Evolutionary conservation across 1,140 invertebrate species (phyloP), one percentile per base, ranked within the genome.

Genomic region (Pentalonia nigronervosa): DNA sequence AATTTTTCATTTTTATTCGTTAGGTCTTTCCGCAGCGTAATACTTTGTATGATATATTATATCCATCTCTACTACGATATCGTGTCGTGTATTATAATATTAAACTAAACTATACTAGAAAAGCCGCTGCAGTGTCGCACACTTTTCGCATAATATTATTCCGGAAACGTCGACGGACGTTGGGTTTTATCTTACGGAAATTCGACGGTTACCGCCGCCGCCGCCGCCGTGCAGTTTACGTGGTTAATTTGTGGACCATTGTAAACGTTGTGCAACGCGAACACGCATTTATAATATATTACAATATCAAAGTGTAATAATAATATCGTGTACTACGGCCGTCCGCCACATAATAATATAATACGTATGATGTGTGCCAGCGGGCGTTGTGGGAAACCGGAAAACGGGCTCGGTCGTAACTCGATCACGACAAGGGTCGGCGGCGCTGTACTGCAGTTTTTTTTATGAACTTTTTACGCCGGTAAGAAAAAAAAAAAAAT

Each of bases 91-190:
- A n/a, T n/a, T n/a, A 41, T 41, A 41, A 41, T 41, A 41, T 41
- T 41, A 41, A 41, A 41, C 41, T 4, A 41, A 1, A 41, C 41
- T 1, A n/a, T n/a, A 41, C 41, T 41, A 41, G 41, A 41, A 41
- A 41, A 41, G 41, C 41, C 41, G 41, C 41, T 41, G 20, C 3
- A 41, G 23, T 86, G 34, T 86, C 21, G 8, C 41, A 45, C 23
- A 45, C 41, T 47, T 11, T 45, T 34, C 14, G 45, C 25, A 45
- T 45, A 30, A 41, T 41, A 41, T 41, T 21, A 21, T n/a, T 7
- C 76, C 91, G 91, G 91, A 93, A 93, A 86, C 76, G 48, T 30
- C 34, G 47, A 30, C 88, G 88, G 88, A 53, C 88, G 88, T 89
- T 50, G 88, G 48, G 36, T 67, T 45, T 76, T 41, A 45, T 90